Base-by-base conservation (phyloP, 2,113 vertebrate genomes). In the Puffinus mauretanicus region DNA sequence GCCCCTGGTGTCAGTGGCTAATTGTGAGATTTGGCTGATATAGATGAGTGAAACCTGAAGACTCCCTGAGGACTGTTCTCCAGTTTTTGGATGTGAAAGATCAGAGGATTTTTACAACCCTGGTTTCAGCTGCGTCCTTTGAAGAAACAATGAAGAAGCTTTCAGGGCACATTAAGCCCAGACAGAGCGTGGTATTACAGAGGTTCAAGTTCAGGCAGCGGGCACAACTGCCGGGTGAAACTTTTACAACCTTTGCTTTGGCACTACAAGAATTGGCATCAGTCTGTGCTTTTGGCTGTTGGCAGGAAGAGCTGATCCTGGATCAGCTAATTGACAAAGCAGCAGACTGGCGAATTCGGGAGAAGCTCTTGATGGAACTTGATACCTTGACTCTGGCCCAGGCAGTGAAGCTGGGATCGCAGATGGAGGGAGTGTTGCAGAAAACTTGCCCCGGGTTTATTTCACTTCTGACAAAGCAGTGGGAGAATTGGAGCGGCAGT, bases 291-390 rank as follows among this genome's bases (percentile, higher is more conserved):
- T 97, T 97, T 95, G 96, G 97, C 38, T 86, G 67, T 32, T 81
- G 92, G 91, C 91, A 92, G 78, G 83, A 97, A 10, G 78, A 94
- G 61, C 57, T 91, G 88, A 65, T 97, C 77, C 89, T 97, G 79
- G 57, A 81, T 19, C 95, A 95, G 77, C 64, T 97, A 2, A 92
- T 13, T 18, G 64, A 79, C 60, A 97, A 81, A 78, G 87, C 96
- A 84, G 93, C 83, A 84, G 94, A 91, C 18, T 10, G 29, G 71
- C 0, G 8, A 60, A 70, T 91, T 82, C 13, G 10, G 61, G 64
- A 96, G 71, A 81, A 93, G 11, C 80, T 93, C 32, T 19, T 73
- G 30, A 46, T 72, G 89, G 71, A 96, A 69, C n/a, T 64, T 29
- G 27, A 13, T 47, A 52, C 73, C 18, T 73, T 96, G 80, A 94